These are phyloP conservation scores for Apis dorsata DNA, from an alignment of 1,140 invertebrate species.

Conservation along the genomic window DNA sequence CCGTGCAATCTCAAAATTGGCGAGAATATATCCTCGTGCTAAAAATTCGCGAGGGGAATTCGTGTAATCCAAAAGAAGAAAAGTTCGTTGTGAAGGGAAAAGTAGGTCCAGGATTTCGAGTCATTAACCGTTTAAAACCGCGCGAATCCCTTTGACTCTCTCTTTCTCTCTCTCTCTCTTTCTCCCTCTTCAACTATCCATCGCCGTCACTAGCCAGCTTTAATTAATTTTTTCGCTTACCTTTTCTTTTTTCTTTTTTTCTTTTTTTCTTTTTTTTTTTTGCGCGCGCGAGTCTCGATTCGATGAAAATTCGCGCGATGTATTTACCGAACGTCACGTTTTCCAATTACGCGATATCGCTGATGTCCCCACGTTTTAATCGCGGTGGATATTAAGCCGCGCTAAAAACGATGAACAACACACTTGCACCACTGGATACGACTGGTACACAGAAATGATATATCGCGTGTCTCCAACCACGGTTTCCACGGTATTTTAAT, in stretches of 20 bases:
- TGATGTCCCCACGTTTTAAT: conserved; percentile 33
- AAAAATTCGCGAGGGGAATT: neutral
- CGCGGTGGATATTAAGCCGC: conserved; percentile 32
- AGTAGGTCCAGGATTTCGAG: neutral
- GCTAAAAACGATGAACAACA: conserved; percentile 20
- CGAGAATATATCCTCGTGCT: neutral
- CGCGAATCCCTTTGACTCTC: neutral
- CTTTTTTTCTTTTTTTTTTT: no score
- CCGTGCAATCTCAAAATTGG: neutral
- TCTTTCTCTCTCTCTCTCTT: no score
- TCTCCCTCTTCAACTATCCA: neutral
- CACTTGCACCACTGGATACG: no score
- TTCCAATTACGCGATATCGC: conserved; percentile 43
- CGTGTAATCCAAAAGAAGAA: neutral
- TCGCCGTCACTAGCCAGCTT: neutral
- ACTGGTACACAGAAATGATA: neutral
- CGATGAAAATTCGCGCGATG: conserved; percentile 22
- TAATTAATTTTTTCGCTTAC: conserved; percentile 40
- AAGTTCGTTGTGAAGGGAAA: neutral
- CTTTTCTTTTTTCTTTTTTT: conserved; percentile 16
- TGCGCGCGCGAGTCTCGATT: neutral
- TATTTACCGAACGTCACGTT: conserved; percentile 44
- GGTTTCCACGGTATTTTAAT: conserved; percentile 11
- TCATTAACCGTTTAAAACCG: conserved; percentile 16
- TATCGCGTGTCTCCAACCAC: no score